phyloP scores from a whole-genome alignment of 2,113 vertebrate species.

The Alethe castanea region DNA sequence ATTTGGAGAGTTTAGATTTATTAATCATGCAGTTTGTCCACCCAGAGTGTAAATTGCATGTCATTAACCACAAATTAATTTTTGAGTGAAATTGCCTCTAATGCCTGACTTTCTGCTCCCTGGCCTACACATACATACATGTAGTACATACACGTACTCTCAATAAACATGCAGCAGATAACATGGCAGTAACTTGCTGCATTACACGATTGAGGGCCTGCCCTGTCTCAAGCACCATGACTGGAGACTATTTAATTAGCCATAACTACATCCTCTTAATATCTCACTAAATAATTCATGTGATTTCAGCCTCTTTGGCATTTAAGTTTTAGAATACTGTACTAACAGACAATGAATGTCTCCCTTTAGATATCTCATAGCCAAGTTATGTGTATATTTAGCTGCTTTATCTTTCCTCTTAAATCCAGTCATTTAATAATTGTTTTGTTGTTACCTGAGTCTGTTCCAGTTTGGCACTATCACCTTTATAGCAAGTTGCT shows the following conservation, averaged over 20 bases:
- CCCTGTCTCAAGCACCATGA: not conserved
- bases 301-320: not conserved
- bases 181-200: not conserved
- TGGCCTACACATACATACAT: not conserved
- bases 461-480: not conserved
- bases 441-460: not conserved
- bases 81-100: not conserved
- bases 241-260: not conserved
- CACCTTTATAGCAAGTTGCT: not conserved
- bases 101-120: not conserved
- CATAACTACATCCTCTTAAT: not conserved
- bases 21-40: not conserved
- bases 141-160: not conserved
- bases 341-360: not conserved
- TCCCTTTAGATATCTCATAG: not conserved
- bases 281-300: slow-evolving; percentile 34
- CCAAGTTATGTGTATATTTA: slow-evolving; percentile 33
- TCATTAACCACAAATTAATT: not conserved
- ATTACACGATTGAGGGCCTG: not conserved
- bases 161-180: not conserved
- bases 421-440: slow-evolving; percentile 23
- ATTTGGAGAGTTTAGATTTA: not conserved
- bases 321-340: not conserved
- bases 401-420: slow-evolving; percentile 24
- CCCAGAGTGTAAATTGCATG: not conserved